A percentile compares a stretch with the other conserved stretches of the same genome.
Evolutionary conservation across 2,797 vertebrate genomes (phyloP).

Genomic region (Leptodactylus fallax): DNA sequence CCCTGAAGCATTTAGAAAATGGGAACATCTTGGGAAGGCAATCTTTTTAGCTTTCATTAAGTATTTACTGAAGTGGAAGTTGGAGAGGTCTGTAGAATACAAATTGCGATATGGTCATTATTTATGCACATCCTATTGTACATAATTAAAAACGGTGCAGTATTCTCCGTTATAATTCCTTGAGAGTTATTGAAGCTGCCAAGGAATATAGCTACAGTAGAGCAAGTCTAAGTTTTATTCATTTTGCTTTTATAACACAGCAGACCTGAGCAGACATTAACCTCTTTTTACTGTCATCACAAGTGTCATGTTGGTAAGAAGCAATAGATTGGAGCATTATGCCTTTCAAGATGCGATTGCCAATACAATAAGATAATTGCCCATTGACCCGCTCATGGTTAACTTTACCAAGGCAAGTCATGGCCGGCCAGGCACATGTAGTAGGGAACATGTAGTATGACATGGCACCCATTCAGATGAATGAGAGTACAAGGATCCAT

Average conservation of each 20-base stretch:
- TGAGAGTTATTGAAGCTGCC: constrained; percentile 56
- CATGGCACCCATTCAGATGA: too few relatives aligned
- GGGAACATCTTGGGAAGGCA: constrained; percentile 69
- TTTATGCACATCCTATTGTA: constrained; percentile 63
- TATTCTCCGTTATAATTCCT: constrained; percentile 46
- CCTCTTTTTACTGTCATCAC: background rate
- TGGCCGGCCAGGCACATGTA: too few relatives aligned
- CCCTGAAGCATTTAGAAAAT: constrained; percentile 61
- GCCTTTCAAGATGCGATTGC: too few relatives aligned
- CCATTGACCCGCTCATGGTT: too few relatives aligned
- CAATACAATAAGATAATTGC: too few relatives aligned
- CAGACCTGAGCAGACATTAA: background rate
- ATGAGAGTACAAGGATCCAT: too few relatives aligned
- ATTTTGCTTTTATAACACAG: constrained; percentile 38
- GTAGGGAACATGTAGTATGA: too few relatives aligned
- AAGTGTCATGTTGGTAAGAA: background rate
- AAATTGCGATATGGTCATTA: constrained; percentile 67
- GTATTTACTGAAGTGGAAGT: constrained; percentile 72
- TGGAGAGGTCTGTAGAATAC: constrained; percentile 71
- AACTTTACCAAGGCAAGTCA: too few relatives aligned
- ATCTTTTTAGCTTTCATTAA: constrained; percentile 79
- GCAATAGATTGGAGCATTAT: background rate
- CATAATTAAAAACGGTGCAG: constrained; percentile 59
- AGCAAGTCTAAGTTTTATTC: constrained; percentile 32
- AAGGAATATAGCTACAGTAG: constrained; percentile 29